A percentile compares a stretch with the other conserved stretches of the same genome.
phyloP scores from a whole-genome alignment of 2,888 invertebrate genomes.

The Hydrotaea diabolus region DNA sequence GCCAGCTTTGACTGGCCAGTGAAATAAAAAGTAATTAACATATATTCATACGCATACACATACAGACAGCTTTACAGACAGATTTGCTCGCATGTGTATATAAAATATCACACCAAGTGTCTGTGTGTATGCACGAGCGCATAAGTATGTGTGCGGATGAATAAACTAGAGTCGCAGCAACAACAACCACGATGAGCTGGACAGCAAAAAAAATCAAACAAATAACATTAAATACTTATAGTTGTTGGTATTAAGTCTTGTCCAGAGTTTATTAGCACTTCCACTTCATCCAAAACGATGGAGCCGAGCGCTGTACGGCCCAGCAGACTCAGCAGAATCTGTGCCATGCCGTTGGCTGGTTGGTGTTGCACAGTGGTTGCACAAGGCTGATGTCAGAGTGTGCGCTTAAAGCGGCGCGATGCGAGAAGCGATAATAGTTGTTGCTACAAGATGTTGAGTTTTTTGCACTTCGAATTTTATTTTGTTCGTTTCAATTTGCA shows the following conservation, averaged over 20 bases:
- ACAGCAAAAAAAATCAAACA: not conserved
- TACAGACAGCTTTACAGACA: not conserved
- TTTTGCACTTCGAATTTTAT: no score
- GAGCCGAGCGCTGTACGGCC: constrained; percentile 6
- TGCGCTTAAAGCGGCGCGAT: no score
- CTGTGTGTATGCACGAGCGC: not conserved
- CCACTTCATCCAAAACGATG: constrained; percentile 4
- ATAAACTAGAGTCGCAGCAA: not conserved
- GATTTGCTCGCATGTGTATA: not conserved
- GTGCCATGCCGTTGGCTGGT: not conserved
- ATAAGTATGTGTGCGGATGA: not conserved
- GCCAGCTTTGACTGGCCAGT: not conserved
- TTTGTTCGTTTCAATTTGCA: no score
- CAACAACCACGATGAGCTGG: not conserved
- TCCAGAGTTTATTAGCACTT: constrained; percentile 61
- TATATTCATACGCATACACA: constrained; percentile 22
- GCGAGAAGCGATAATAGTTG: no score
- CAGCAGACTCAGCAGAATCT: not conserved
- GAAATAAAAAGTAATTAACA: constrained; percentile 33
- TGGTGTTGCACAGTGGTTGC: no score
- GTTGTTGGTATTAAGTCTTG: constrained; percentile 44
- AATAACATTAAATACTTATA: constrained; percentile 34
- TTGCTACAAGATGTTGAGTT: no score
- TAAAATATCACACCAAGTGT: not conserved
- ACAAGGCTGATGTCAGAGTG: no score